Base-by-base conservation (phyloP, 2,113 vertebrate genomes). In the Pangasianodon gigas region DNA sequence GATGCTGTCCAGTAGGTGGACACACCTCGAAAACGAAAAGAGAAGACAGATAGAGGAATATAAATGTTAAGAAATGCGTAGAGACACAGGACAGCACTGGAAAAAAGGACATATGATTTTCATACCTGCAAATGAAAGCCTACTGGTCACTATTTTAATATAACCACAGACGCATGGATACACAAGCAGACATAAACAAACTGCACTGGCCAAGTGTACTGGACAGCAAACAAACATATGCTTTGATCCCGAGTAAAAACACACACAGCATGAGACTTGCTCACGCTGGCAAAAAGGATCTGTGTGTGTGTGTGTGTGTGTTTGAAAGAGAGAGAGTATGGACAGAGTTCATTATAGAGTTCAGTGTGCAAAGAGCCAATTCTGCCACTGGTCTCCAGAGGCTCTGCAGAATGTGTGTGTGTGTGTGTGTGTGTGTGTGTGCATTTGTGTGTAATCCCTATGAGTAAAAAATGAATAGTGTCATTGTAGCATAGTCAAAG, bases 391-490 rank as follows among this genome's bases (percentile, higher is more conserved):
- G 51, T 88, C 85, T 77, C 69, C 75, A 91, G 89, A 84, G 85
- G 51, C 48, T 54, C 26, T 54, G 62, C 58, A 91, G 58, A 54
- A 62, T 86, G 85, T 54, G 65, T 54, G 62, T 87, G 65, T 85
- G 32, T 65, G 44, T 65, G 60, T 85, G 69, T 86, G 46, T 71
- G 83, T 85, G 83, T 85, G 84, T 83, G 60, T 46, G 37, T 5
- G 1, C 52, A 41, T 54, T 37, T 88, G 86, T 86, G 90, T 81
- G 75, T 65, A 71, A 41, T 46, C 32, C 32, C 65, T 54, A 75
- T 77, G 83, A 88, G 88, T 89, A 83, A 71, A 81, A 90, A 51
- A 88, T 91, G 91, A 91, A 91, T 91, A 84, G 89, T 88, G 75
- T 83, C 89, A 87, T 92, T 92, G 91, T 92, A 82, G 56, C 62